Base-by-base conservation (phyloP, 2,113 vertebrate species). In the Hippocampus comes region DNA sequence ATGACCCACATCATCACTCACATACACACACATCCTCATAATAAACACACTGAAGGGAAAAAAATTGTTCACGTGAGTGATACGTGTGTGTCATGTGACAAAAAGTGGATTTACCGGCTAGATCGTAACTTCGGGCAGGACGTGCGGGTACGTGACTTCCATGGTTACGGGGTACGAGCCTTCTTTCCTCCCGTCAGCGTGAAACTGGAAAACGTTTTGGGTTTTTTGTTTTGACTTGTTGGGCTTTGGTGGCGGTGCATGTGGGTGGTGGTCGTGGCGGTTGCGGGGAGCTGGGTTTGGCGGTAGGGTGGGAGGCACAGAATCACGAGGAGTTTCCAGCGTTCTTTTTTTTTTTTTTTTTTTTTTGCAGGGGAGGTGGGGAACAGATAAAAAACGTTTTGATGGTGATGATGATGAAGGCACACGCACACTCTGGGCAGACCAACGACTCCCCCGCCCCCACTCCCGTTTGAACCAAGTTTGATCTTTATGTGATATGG, bases 121-220 rank as follows among this genome's bases (percentile, higher is more conserved):
- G 89, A 93, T 90, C 83, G 90, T 91, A 87, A 92, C 90, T 88
- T 93, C 91, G 49, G 92, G 91, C 90, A 92, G 88, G 91, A 93
- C 89, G 86, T 92, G 91, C 34, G 91, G 89, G 75, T 91, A 91
- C 70, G 89, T 90, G 85, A 92, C 89, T 89, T 92, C 91, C 90
- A 89, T 91, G 91, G 89, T 89, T 73, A 92, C 88, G 57, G 91
- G 90, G 72, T 88, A 92, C 57, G 89, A 81, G 78, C 84, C 88
- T 48, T 92, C 91, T 82, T 85, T 92, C 90, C 89, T 89, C 88
- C 91, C 88, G 82, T 90, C 91, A 84, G 89, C 90, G 78, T 92
- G 91, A 86, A 92, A 91, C 92, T 92, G 86, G 82, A 92, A 92
- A 90, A 93, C 65, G 85, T 84, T 84, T 61, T 61, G 41, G 20